Conservation (phyloP, 1,140 invertebrate genomes). For the Drosophila funebris region DNA sequence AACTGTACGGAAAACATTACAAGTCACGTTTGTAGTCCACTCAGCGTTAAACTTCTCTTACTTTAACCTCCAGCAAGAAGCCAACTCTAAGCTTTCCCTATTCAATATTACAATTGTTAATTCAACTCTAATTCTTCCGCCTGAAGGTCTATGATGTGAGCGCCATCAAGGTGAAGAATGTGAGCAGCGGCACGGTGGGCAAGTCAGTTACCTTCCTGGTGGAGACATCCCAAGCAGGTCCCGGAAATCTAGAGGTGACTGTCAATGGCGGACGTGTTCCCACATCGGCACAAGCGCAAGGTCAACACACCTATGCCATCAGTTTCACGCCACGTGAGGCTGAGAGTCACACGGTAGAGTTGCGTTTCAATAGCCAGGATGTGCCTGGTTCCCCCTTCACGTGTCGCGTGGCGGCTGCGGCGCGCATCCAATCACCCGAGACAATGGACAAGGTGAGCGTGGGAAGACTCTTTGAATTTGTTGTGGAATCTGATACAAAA, state of each 20-base stretch:
- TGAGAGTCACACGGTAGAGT: conserved; percentile 94
- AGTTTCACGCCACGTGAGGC: conserved; percentile 97
- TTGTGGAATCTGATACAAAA: conserved; percentile 90
- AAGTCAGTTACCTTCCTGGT: conserved; percentile 98
- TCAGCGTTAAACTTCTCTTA: too few species aligned
- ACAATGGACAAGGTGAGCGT: conserved; percentile 97
- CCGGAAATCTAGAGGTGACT: conserved; percentile 97
- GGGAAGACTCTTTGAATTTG: conserved; percentile 92
- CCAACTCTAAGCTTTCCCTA: not conserved
- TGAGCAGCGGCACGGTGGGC: conserved; percentile 94
- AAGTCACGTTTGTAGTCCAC: too few species aligned
- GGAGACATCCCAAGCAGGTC: conserved; percentile 95
- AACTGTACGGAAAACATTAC: too few species aligned
- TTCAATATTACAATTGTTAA: not conserved
- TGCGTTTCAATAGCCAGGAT: conserved; percentile 97
- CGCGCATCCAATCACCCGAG: conserved; percentile 90
- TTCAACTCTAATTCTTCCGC: not conserved
- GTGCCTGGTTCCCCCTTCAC: conserved; percentile 94
- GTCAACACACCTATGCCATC: conserved; percentile 97
- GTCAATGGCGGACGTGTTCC: conserved; percentile 98
- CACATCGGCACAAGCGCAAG: conserved; percentile 97
- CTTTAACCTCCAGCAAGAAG: too few species aligned
- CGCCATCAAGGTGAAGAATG: conserved; percentile 96
- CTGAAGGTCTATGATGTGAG: conserved; percentile 94
- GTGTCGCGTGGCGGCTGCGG: conserved; percentile 89